Base-by-base conservation (phyloP, 2,888 invertebrate genomes). In the Oegoconia quadripuncta region DNA sequence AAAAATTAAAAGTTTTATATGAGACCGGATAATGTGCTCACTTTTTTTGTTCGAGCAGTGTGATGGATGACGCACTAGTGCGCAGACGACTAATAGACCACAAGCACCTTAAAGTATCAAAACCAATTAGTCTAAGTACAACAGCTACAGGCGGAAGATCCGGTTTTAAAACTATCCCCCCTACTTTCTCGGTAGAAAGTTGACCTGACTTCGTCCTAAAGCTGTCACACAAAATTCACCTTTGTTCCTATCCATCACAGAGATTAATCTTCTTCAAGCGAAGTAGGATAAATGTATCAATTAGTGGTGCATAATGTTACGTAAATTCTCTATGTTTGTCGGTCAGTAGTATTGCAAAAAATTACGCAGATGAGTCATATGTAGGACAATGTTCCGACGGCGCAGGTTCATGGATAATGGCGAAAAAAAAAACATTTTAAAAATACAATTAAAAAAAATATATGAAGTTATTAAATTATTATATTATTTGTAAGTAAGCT, bases 251-350 rank as follows among this genome's bases (percentile, higher is more conserved):
- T 11, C 23, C 23, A 13, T 9, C 5, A 13, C 13, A 13, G 14
- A 27, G 27, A 13, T 13, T 1, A 27, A 13, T n/a, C 7, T 13
- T 5, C 13, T 6, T 6, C 14, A 13, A 13, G 7, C 3, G 2
- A n/a, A 27, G 8, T 25, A 4, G 3, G 43, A 35, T 42, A 34
- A 18, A 40, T 27, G 38, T 50, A 56, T 65, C 53, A 63, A 55
- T 64, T 58, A 61, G 44, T 45, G 34, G 43, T 51, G 45, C 56
- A 51, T 59, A 59, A 52, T 81, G 13, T 34, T 14, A 75, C 55
- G 57, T 64, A 74, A 75, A 74, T 55, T 56, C 69, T 67, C 69
- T 76, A 41, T 74, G 76, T 81, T 68, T 75, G 61, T 72, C 73
- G 81, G 82, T 79, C 73, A 80, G 67, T n/a, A n/a, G n/a, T 72